Conservation (phyloP, 2,888 invertebrate genomes). For the Microdon myrmicae region DNA sequence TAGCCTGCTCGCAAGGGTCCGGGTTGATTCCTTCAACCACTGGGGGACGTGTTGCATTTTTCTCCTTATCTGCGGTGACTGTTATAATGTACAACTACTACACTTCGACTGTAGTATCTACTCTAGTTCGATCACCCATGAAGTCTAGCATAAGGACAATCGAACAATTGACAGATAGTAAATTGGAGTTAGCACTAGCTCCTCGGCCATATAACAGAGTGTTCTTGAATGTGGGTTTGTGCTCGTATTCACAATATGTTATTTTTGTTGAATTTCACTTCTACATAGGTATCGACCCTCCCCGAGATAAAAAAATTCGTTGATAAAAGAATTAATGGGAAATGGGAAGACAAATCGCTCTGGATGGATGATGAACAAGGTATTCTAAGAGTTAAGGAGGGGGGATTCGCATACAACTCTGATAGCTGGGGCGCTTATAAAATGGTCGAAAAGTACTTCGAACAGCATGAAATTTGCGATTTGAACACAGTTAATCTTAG, state of each 20-base stretch:
- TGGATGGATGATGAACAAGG: conserved; percentile 58
- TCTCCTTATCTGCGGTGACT: conserved; percentile 59
- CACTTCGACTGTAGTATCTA: conserved; percentile 73
- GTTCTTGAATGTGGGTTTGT: conserved; percentile 59
- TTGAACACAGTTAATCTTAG: conserved; percentile 62
- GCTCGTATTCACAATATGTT: conserved; percentile 2
- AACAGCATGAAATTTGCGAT: conserved; percentile 64
- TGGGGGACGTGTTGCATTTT: conserved; percentile 64
- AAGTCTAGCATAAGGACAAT: conserved; percentile 68
- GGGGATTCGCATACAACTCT: conserved; percentile 61
- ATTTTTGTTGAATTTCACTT: background rate
- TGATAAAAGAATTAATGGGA: conserved; percentile 26
- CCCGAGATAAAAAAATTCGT: conserved; percentile 55
- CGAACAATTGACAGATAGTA: conserved; percentile 69
- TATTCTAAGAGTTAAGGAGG: conserved; percentile 56
- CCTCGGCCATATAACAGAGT: conserved; percentile 63
- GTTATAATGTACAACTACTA: conserved; percentile 72
- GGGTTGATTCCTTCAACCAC: conserved; percentile 65
- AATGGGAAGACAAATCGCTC: conserved; percentile 32
- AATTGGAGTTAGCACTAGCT: conserved; percentile 69
- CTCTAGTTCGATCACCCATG: conserved; percentile 71
- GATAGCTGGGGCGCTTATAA: conserved; percentile 59
- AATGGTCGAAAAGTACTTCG: conserved; percentile 58
- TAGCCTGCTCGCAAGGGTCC: conserved; percentile 68
- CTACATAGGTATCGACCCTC: conserved; percentile 53